phyloP scores from a whole-genome alignment of 2,113 vertebrate genomes.

The Rallus limicola region DNA sequence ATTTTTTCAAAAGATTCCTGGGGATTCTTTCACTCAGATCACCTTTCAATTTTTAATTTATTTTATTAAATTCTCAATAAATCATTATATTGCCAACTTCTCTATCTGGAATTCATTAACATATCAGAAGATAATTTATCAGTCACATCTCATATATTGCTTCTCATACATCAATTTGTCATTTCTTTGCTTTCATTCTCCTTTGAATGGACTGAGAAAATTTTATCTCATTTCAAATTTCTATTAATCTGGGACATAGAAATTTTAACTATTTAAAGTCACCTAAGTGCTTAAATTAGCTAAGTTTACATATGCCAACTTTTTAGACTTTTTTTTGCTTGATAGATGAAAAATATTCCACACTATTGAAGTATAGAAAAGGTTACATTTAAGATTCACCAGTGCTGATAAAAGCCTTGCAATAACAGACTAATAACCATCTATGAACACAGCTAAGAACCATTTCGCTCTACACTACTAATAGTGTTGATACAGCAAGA shows the following conservation, averaged over 20 bases:
- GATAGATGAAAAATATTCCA: background rate
- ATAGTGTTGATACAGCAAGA: background rate
- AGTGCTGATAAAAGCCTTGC: background rate
- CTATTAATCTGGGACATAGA: background rate
- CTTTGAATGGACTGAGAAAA: conserved; percentile 9
- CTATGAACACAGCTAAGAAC: background rate
- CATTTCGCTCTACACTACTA: background rate
- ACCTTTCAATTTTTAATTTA: conserved; percentile 64
- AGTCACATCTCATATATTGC: conserved; percentile 48
- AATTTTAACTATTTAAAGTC: background rate
- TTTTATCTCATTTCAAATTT: conserved; percentile 11
- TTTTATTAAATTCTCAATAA: conserved; percentile 52
- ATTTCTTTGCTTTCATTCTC: conserved; percentile 38
- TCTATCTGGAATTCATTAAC: conserved; percentile 59
- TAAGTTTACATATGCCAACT: background rate
- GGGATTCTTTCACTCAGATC: conserved; percentile 30
- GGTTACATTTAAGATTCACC: background rate
- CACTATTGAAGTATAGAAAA: background rate
- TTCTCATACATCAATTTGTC: conserved; percentile 56
- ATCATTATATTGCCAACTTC: conserved; percentile 32
- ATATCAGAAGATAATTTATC: conserved; percentile 69
- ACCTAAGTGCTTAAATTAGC: background rate
- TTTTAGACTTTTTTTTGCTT: background rate
- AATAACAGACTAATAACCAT: background rate
- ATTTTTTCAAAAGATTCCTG: conserved; percentile 40